Conservation (phyloP, 1,140 invertebrate genomes). For the Hyles vespertilio region DNA sequence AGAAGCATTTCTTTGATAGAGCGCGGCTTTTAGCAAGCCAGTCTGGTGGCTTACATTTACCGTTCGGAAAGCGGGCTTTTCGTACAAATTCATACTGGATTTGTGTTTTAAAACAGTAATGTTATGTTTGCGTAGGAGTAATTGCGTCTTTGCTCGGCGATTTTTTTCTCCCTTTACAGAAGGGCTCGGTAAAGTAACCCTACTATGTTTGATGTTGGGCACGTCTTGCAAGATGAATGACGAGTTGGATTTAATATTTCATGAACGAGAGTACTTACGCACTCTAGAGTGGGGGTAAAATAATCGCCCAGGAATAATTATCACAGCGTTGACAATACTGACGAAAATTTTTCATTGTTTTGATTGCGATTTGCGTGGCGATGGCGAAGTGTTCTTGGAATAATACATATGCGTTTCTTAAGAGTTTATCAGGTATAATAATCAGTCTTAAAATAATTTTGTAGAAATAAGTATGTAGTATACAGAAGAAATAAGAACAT, state of each 20-base stretch:
- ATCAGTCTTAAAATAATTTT: no score
- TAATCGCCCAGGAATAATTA: no score
- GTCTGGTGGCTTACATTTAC: conserved; percentile 31
- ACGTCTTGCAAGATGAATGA: conserved; percentile 55
- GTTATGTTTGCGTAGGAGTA: conserved; percentile 44
- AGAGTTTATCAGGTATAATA: no score
- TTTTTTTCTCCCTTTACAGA: conserved; percentile 55
- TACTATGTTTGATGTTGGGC: conserved; percentile 50
- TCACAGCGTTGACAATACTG: no score
- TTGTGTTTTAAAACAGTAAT: background rate
- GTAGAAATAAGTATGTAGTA: no score
- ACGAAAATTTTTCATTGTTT: no score
- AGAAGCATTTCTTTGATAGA: conserved; percentile 72
- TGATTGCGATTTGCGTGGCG: no score
- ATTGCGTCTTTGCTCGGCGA: conserved; percentile 66
- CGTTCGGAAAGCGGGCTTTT: conserved; percentile 8
- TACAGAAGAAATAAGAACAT: no score
- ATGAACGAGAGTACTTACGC: background rate
- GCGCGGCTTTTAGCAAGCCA: conserved; percentile 59
- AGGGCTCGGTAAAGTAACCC: conserved; percentile 48
- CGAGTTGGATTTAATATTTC: conserved; percentile 22
- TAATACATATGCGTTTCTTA: no score
- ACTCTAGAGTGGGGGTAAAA: no score
- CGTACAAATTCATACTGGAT: background rate
- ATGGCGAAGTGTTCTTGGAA: no score